These are phyloP conservation scores for Elymnias hypermnestra DNA, from an alignment of 1,140 invertebrate genomes.

Conservation along the genomic window DNA sequence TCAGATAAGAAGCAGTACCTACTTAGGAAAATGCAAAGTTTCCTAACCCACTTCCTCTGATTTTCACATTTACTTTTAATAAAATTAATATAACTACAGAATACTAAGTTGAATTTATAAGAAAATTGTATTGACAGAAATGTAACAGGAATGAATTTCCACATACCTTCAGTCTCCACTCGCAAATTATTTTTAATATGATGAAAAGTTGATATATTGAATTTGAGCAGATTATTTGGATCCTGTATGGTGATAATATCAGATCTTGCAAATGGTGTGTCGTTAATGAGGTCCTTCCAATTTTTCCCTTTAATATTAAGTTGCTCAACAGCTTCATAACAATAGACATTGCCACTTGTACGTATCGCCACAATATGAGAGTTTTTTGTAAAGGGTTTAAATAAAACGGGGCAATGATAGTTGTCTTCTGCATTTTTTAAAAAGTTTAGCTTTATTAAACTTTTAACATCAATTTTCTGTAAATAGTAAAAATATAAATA, in stretches of 20 bases:
- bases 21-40: too few relatives aligned
- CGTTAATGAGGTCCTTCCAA: conserved; percentile 95
- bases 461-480: conserved; percentile 88
- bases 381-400: conserved; percentile 96
- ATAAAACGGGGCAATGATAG: conserved; percentile 97
- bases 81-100: too few relatives aligned
- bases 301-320: conserved; percentile 96
- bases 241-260: conserved; percentile 98
- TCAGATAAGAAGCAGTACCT: too few relatives aligned
- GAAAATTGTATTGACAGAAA: too few relatives aligned
- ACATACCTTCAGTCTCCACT: conserved; percentile 86
- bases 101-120: too few relatives aligned
- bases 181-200: conserved; percentile 97
- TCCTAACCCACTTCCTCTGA: too few relatives aligned
- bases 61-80: too few relatives aligned
- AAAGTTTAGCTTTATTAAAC: conserved; percentile 93
- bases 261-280: conserved; percentile 91
- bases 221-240: conserved; percentile 93
- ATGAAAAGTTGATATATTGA: conserved; percentile 96
- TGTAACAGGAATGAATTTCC: conserved; percentile 2
- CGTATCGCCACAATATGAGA: conserved; percentile 95
- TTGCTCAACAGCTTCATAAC: conserved; percentile 96
- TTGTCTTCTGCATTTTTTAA: conserved; percentile 88
- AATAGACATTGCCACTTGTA: conserved; percentile 97
- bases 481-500: too few relatives aligned